A percentile compares a stretch with the other conserved stretches of the same genome.
Conservation (phyloP, 2,888 invertebrate species). For the Ennomos fuscantarius region DNA sequence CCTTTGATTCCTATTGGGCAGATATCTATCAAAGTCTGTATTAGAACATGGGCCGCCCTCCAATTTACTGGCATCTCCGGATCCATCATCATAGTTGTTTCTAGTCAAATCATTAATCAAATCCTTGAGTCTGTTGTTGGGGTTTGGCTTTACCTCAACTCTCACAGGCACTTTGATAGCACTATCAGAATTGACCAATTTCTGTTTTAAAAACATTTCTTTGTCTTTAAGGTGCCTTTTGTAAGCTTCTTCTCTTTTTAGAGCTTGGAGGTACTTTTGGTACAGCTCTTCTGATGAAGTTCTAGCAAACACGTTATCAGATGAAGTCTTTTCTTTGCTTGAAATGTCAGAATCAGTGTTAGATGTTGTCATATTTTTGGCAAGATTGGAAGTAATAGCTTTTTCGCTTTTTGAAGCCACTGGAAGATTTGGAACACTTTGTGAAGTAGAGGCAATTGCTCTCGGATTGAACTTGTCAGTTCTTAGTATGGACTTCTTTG, state of each 20-base stretch:
- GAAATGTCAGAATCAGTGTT: slow-evolving; percentile 72
- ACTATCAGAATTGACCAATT: slow-evolving; percentile 65
- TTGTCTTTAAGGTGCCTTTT: slow-evolving; percentile 73
- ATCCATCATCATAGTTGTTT: slow-evolving; percentile 77
- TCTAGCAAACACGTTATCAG: slow-evolving; percentile 59
- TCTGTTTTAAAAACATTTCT: slow-evolving; percentile 73
- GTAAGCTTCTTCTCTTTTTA: slow-evolving; percentile 69
- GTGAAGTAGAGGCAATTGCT: slow-evolving; percentile 70
- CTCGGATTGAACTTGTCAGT: slow-evolving; percentile 69
- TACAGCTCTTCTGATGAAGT: slow-evolving; percentile 77
- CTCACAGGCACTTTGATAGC: slow-evolving; percentile 52
- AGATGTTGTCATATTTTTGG: slow-evolving; percentile 49
- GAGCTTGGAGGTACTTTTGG: slow-evolving; percentile 71
- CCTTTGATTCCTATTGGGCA: slow-evolving; percentile 57
- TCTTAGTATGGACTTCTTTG: slow-evolving; percentile 76
- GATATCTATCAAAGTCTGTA: slow-evolving; percentile 46
- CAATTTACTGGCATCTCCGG: slow-evolving; percentile 78
- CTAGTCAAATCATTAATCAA: slow-evolving; percentile 75
- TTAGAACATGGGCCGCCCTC: slow-evolving; percentile 63
- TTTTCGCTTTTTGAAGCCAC: slow-evolving; percentile 57
- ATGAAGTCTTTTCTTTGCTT: slow-evolving; percentile 62
- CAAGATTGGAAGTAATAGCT: slow-evolving; percentile 44
- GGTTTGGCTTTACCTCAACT: slow-evolving; percentile 52
- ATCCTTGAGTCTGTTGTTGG: slow-evolving; percentile 63
- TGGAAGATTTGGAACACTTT: slow-evolving; percentile 76